Conservation (phyloP, 2,888 invertebrate species). For the Palloptera scutellata region DNA sequence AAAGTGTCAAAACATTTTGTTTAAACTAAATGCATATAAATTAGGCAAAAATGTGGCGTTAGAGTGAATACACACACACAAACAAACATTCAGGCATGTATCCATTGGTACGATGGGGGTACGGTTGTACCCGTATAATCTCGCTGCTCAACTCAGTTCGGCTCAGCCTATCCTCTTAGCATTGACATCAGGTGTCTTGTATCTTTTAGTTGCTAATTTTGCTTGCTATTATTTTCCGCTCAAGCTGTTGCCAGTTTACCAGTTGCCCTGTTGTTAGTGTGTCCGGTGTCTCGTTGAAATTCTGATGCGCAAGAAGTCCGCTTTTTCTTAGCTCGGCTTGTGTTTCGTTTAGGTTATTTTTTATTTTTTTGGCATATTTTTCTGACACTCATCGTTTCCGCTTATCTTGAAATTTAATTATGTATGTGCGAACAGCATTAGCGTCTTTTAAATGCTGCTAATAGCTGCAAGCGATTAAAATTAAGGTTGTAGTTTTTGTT, state of each 20-base stretch:
- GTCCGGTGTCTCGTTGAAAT: neutral
- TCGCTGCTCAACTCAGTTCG: neutral
- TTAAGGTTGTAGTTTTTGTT: slow-evolving; percentile 29
- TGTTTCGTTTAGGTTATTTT: slow-evolving; percentile 18
- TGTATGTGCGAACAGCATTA: slow-evolving; percentile 46
- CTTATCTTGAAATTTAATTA: slow-evolving; percentile 47
- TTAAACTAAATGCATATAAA: slow-evolving; percentile 52
- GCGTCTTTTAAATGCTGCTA: slow-evolving; percentile 47
- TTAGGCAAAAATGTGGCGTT: slow-evolving; percentile 41
- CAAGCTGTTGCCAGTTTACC: slow-evolving; percentile 17
- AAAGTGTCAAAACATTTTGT: slow-evolving; percentile 56
- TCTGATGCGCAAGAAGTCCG: slow-evolving; percentile 6
- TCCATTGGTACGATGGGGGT: neutral
- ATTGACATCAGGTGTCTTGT: slow-evolving; percentile 36
- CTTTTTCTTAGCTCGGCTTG: slow-evolving; percentile 14
- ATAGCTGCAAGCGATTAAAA: slow-evolving; percentile 44
- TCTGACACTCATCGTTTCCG: slow-evolving; percentile 44
- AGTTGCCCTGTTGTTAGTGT: too few relatives aligned
- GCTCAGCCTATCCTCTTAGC: neutral
- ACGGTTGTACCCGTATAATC: neutral
- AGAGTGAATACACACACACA: neutral
- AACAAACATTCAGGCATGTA: neutral
- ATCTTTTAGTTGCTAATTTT: slow-evolving; percentile 39
- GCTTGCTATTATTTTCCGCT: slow-evolving; percentile 34
- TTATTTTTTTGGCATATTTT: slow-evolving; percentile 27